These are phyloP conservation scores for Leptinotarsa texana DNA, from an alignment of 1,140 invertebrate genomes.

Conservation along the genomic window DNA sequence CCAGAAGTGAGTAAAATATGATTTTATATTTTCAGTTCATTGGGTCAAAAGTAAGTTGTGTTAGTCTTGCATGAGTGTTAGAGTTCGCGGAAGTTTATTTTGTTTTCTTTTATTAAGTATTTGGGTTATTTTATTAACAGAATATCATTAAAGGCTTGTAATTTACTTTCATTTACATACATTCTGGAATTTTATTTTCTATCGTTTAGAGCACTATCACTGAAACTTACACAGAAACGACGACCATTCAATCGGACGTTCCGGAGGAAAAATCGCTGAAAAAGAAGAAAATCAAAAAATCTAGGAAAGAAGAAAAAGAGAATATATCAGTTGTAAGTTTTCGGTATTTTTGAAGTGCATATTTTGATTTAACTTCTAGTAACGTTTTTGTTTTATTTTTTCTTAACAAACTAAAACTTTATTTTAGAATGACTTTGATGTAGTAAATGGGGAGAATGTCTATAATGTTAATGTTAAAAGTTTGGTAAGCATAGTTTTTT, in stretches of 20 bases:
- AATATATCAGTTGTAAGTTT: constrained; percentile 67
- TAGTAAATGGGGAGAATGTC: constrained; percentile 58
- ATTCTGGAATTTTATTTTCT: neutral
- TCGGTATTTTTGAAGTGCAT: constrained; percentile 28
- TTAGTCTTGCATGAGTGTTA: constrained; percentile 7
- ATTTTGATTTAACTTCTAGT: constrained; percentile 29
- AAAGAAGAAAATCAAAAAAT: constrained; percentile 66
- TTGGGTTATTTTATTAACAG: constrained; percentile 4
- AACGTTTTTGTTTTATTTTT: constrained; percentile 32
- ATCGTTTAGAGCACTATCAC: constrained; percentile 51
- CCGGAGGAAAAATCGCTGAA: constrained; percentile 46
- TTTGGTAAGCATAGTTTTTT: constrained; percentile 49
- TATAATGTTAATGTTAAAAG: constrained; percentile 63
- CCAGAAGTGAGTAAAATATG: constrained; percentile 37
- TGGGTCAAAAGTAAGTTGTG: constrained; percentile 25
- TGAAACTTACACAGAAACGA: constrained; percentile 50
- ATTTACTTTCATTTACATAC: neutral
- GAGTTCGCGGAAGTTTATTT: neutral
- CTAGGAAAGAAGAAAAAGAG: constrained; percentile 65
- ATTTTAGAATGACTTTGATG: constrained; percentile 54
- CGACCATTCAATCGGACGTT: constrained; percentile 35
- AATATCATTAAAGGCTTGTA: neutral
- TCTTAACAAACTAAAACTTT: constrained; percentile 35
- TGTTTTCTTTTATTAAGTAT: constrained; percentile 21
- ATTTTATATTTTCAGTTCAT: constrained; percentile 19